phyloP scores from a whole-genome alignment of 2,797 vertebrate species.

The Columba guinea region DNA sequence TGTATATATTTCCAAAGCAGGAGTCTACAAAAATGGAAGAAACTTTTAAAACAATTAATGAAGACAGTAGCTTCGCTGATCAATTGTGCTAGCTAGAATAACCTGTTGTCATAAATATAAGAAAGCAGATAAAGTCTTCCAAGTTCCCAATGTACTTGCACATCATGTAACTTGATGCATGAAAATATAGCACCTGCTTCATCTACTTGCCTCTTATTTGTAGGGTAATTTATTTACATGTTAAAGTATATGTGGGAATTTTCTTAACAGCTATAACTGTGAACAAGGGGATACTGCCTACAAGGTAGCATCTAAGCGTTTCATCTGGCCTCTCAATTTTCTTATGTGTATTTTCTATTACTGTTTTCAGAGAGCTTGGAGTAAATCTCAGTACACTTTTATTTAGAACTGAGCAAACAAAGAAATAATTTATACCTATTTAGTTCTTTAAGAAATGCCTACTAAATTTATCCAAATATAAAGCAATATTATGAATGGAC shows the following conservation, averaged over 20 bases:
- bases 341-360: not conserved
- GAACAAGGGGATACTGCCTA: not conserved
- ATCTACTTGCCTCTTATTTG: not conserved
- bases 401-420: not conserved
- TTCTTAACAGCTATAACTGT: not conserved
- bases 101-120: not conserved
- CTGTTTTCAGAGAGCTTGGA: not conserved
- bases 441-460: not conserved
- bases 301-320: not conserved
- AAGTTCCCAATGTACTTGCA: not conserved
- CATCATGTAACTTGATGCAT: not conserved
- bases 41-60: not conserved
- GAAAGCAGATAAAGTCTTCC: not conserved
- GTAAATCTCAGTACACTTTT: not conserved
- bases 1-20: not conserved
- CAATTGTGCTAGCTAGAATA: not conserved
- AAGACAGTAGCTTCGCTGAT: not conserved
- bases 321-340: not conserved
- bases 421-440: not conserved
- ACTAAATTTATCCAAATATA: not conserved
- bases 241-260: not conserved
- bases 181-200: not conserved
- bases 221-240: not conserved
- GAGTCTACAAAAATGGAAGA: not conserved
- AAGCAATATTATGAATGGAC: not conserved